Evolutionary conservation across 2,888 invertebrate species (phyloP).

Genomic region (Caenorhabditis sulstoni): DNA sequence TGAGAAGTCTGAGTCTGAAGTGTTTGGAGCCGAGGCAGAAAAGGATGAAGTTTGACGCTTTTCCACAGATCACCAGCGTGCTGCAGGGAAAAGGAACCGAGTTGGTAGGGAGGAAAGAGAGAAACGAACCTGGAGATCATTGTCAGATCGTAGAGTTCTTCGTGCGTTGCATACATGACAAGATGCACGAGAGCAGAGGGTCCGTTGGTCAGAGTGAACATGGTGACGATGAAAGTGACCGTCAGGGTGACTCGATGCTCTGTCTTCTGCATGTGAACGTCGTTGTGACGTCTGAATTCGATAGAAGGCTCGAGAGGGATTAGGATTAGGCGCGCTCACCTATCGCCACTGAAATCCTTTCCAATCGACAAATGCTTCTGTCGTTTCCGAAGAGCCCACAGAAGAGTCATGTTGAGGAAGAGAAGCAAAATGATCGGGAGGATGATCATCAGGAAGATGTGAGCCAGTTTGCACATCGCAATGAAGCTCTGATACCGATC

Average conservation of each 20-base stretch:
- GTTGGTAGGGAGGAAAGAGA: not conserved
- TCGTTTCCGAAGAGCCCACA: constrained; percentile 73
- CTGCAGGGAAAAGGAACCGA: constrained; percentile 57
- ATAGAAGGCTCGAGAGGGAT: too few species aligned
- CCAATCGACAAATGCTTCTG: constrained; percentile 60
- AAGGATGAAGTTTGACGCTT: constrained; percentile 79
- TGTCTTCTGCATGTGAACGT: constrained; percentile 72
- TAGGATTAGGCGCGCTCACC: constrained; percentile 10
- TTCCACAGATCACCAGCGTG: constrained; percentile 78
- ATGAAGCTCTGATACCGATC: constrained; percentile 64
- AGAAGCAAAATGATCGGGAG: constrained; percentile 77
- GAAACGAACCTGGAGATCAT: constrained; percentile 67
- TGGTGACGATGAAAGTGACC: constrained; percentile 78
- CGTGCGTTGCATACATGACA: constrained; percentile 57
- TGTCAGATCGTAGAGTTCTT: constrained; percentile 68
- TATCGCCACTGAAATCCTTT: constrained; percentile 53
- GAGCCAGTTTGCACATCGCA: constrained; percentile 57
- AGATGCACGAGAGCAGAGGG: constrained; percentile 77
- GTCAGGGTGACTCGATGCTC: constrained; percentile 79
- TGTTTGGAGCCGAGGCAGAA: constrained; percentile 80
- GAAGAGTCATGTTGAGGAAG: constrained; percentile 74
- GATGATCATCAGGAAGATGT: constrained; percentile 74
- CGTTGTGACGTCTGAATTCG: constrained; percentile 57
- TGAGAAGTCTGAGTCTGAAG: constrained; percentile 76
- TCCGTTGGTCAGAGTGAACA: constrained; percentile 79